phyloP scores from a whole-genome alignment of 2,113 vertebrate species.

The Baryphthengus martii region DNA sequence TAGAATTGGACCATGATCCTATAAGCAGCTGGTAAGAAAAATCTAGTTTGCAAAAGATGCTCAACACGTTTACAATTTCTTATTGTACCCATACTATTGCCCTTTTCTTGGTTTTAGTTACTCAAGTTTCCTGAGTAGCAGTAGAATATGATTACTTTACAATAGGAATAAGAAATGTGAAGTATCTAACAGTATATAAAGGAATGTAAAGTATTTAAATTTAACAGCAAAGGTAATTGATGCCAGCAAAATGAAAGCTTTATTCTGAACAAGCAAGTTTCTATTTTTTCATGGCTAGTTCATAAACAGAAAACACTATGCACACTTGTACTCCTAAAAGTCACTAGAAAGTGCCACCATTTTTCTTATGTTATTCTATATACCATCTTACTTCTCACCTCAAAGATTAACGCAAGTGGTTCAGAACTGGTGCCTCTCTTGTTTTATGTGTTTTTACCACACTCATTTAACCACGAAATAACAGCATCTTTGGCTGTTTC shows the following conservation, averaged over 20 bases:
- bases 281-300: not conserved
- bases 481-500: not conserved
- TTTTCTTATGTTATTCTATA: not conserved
- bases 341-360: not conserved
- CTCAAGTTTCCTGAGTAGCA: not conserved
- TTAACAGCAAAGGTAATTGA: not conserved
- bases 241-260: not conserved
- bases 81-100: not conserved
- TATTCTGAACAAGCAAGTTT: not conserved
- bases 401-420: not conserved
- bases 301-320: not conserved
- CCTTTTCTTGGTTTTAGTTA: not conserved
- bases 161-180: not conserved
- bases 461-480: not conserved
- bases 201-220: not conserved
- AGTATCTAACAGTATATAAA: not conserved
- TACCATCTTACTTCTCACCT: not conserved
- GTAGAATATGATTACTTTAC: not conserved
- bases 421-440: not conserved
- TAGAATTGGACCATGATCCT: not conserved
- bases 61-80: not conserved
- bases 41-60: not conserved
- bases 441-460: not conserved
- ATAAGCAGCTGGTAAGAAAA: not conserved
- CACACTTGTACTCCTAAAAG: not conserved